Evolutionary conservation across 1,140 invertebrate genomes (phyloP).

Genomic region (Achroia grisella): DNA sequence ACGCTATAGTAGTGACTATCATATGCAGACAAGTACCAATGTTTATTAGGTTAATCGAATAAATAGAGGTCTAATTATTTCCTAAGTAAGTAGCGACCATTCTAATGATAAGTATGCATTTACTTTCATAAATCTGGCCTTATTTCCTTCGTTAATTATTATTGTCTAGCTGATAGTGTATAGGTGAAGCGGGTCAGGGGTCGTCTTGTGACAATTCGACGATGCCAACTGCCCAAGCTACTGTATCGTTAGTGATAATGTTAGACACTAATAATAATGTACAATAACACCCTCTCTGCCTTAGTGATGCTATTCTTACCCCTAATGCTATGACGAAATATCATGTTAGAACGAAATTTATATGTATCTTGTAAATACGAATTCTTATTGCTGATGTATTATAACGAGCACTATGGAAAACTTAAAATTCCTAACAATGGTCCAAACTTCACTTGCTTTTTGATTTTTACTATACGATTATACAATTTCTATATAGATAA

Average conservation of each 20-base stretch:
- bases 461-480: slow-evolving; percentile 71
- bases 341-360: slow-evolving; percentile 48
- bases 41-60: slow-evolving; percentile 39
- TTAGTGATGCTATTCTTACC: slow-evolving; percentile 66
- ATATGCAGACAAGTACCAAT: slow-evolving; percentile 56
- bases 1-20: slow-evolving; percentile 16
- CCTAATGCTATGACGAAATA: slow-evolving; percentile 52
- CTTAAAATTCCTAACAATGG: slow-evolving; percentile 69
- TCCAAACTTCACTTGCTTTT: slow-evolving; percentile 70
- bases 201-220: slow-evolving; percentile 24
- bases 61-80: slow-evolving; percentile 47
- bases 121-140: slow-evolving; percentile 43
- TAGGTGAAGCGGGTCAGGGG: slow-evolving; percentile 15
- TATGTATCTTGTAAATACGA: slow-evolving; percentile 64
- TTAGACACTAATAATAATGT: slow-evolving; percentile 53
- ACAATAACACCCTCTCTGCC: slow-evolving; percentile 68
- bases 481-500: slow-evolving; percentile 69
- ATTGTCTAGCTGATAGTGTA: slow-evolving; percentile 40
- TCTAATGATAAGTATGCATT: slow-evolving; percentile 27
- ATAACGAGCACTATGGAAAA: slow-evolving; percentile 66
- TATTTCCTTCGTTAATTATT: slow-evolving; percentile 39
- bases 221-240: slow-evolving; percentile 13
- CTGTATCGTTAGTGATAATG: slow-evolving; percentile 27
- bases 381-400: slow-evolving; percentile 56
- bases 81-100: slow-evolving; percentile 26